Conservation (phyloP, 2,113 vertebrate genomes). For the Climacteris rufus region DNA sequence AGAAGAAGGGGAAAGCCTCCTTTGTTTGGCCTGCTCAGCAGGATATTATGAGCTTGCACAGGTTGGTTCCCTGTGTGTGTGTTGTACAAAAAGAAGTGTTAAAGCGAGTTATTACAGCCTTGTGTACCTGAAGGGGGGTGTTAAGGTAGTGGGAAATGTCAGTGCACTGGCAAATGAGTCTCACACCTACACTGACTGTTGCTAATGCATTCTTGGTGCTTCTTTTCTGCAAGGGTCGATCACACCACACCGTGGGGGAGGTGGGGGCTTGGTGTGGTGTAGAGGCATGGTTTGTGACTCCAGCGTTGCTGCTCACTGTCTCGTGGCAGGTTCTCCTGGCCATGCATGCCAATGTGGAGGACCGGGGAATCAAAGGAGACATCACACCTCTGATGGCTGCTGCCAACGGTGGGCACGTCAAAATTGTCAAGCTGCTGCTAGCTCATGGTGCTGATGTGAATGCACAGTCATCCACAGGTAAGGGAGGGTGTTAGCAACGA, state of each 20-base stretch:
- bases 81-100: not conserved
- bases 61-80: slow-evolving; percentile 67
- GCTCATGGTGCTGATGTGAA: slow-evolving; percentile 98
- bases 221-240: not conserved
- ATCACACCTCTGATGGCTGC: slow-evolving; percentile 98
- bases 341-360: slow-evolving; percentile 98
- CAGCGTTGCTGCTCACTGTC: not conserved
- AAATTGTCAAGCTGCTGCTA: slow-evolving; percentile 97
- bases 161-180: not conserved
- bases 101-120: accelerated
- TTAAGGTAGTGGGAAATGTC: not conserved
- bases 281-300: not conserved
- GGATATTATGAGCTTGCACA: slow-evolving; percentile 99
- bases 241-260: not conserved
- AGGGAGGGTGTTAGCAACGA: accelerated
- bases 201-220: not conserved
- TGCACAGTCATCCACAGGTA: slow-evolving; percentile 97
- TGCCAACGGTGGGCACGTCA: slow-evolving; percentile 96
- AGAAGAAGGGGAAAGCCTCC: slow-evolving; percentile 96
- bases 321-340: slow-evolving; percentile 89
- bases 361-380: slow-evolving; percentile 97
- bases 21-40: slow-evolving; percentile 96
- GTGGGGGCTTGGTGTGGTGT: not conserved
- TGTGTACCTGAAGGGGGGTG: accelerated
- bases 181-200: accelerated